Evolutionary conservation across 1,140 invertebrate species (phyloP), one percentile per base, ranked within the genome.

Genomic region (Archegozetes longisetosus): DNA sequence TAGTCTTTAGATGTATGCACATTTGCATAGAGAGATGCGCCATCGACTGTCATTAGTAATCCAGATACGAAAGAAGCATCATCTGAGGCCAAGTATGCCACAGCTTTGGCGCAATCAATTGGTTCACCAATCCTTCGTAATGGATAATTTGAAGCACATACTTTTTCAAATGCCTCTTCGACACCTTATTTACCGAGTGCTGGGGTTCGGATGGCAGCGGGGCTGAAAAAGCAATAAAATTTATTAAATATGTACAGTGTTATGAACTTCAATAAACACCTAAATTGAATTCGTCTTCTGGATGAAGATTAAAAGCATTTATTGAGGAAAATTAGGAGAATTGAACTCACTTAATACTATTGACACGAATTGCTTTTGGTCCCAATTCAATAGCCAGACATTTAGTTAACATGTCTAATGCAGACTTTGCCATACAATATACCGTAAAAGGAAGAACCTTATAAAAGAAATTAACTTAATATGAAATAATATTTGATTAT

Each of bases 81-180:
- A 50, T 84, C 80, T 48, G 84, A 86, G 0, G 88, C 88, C 26
- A 92, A 70, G 71, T 88, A 91, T n/a, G 82, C 82, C 65, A 92
- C 88, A 1, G 83, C 74, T 27, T 78, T 76, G 0, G 88, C 86
- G 89, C 17, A 20, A 28, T 62, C 61, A 14, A 22, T 47, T n/a
- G 59, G 58, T 28, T 53, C 50, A 26, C 60, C 61, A 51, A 62
- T 62, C 13, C 60, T 40, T 2, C 50, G 4, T 13, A 62, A 4
- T 20, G 59, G 59, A 56, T 60, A 60, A 1, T 12, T 14, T 6
- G 2, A 24, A n/a, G 58, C 58, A 25, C 17, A 20, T 1, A 24
- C 22, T 1, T 61, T 20, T 12, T n/a, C 24, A 20, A 61, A 59
- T n/a, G 12, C 13, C 9, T 54, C 29, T 12, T 28, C 17, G 23